Percentiles rank a stretch among this genome's conserved stretches.
phyloP scores from a whole-genome alignment of 2,113 vertebrate species.

The Tyrannus savana region DNA sequence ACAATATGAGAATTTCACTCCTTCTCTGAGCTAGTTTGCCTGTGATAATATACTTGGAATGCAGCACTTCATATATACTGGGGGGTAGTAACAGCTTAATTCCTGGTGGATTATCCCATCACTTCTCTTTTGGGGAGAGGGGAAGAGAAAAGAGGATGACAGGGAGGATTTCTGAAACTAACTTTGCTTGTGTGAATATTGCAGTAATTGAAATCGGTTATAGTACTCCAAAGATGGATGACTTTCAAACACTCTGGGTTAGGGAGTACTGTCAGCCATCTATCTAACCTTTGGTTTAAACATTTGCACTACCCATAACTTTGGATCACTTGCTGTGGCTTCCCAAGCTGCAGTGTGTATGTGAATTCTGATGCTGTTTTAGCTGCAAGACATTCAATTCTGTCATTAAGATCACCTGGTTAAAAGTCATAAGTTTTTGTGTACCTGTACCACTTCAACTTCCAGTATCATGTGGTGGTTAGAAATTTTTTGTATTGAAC shows the following conservation, averaged over 20 bases:
- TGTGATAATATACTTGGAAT: conserved; percentile 4
- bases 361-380: not conserved
- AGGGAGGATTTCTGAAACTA: not conserved
- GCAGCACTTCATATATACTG: not conserved
- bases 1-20: not conserved
- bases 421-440: not conserved
- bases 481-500: not conserved
- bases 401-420: not conserved
- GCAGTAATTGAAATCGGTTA: not conserved
- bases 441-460: not conserved
- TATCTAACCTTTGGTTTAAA: not conserved
- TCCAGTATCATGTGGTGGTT: not conserved
- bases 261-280: not conserved
- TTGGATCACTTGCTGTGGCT: not conserved
- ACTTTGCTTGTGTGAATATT: not conserved
- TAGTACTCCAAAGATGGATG: not conserved
- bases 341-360: not conserved
- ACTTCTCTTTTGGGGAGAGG: not conserved
- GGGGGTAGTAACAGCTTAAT: not conserved
- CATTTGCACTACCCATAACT: not conserved
- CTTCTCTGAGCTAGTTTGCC: not conserved
- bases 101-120: not conserved
- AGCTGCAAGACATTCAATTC: not conserved
- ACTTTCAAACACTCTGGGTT: not conserved
- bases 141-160: not conserved